Evolutionary conservation across 2,888 invertebrate genomes (phyloP), one percentile per base, ranked within the genome.

Genomic region (Eretmocerus hayati): DNA sequence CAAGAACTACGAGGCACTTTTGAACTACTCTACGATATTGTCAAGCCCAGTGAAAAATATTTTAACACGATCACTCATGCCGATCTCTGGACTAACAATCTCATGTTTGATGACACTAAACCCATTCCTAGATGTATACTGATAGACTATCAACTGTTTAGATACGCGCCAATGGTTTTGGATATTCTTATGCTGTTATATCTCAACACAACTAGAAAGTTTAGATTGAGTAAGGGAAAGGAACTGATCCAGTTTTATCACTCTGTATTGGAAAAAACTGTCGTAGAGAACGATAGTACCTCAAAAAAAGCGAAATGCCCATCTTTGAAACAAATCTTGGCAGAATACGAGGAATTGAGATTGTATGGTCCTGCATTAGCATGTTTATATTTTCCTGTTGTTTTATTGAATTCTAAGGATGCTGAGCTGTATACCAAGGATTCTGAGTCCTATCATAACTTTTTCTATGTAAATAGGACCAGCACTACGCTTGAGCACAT

Each of bases 81-180:
- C 4, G 82, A 83, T 68, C 65, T 82, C 5, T 83, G 82, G 81
- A 75, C 76, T 35, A 83, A 82, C 57, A 83, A 83, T 59, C 62
- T 81, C 8, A 72, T 83, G 71, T 81, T 81, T 46, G 63, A 68
- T 15, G 58, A 71, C 23, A 67, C 69, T 45, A 15, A 32, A 21
- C 37, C 49, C n/a, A 2, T 30, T 6, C 71, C 78, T 3, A 75
- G 79, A 23, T 82, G 83, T 56, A 62, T 81, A 30, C 63, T 87
- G 9, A 78, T 87, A 2, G 87, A 87, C 66, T 87, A 81, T 60
- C 86, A 86, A 67, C 73, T 84, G 42, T 71, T 77, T 0, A 74
- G 81, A 21, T 85, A 81, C 30, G 51, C 53, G n/a, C 45, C 59
- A 2, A 39, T 56, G 4, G 55, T 55, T 6, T 50, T 56, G 8